Percentiles rank a stretch among this genome's conserved stretches.
Evolutionary conservation across 2,888 invertebrate species (phyloP).

Genomic region (Cheiracanthium punctorium): DNA sequence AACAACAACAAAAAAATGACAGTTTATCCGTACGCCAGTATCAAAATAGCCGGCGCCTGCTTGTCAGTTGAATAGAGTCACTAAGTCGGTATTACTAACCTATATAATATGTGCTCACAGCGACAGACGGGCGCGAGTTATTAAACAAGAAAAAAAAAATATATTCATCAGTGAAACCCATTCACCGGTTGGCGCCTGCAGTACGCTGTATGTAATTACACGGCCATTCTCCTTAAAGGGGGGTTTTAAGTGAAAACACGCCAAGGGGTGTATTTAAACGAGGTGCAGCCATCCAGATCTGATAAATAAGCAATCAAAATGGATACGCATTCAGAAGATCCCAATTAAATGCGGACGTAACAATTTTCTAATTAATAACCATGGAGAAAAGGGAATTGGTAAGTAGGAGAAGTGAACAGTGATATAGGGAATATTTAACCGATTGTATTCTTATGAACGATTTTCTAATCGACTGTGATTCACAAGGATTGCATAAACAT

Average conservation of each 20-base stretch:
- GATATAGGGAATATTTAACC: too few relatives aligned
- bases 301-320: neutral
- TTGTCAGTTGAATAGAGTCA: slow-evolving; percentile 7
- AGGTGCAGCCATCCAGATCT: neutral
- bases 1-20: neutral
- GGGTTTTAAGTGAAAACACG: neutral
- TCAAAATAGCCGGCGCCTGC: slow-evolving; percentile 9
- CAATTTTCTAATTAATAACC: too few relatives aligned
- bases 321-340: neutral
- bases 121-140: neutral
- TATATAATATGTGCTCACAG: neutral
- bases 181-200: slow-evolving; percentile 18
- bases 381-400: too few relatives aligned
- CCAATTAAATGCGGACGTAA: neutral
- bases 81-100: slow-evolving; percentile 16
- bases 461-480: too few relatives aligned
- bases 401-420: too few relatives aligned
- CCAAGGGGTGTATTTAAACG: neutral
- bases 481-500: too few relatives aligned
- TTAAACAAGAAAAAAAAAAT: neutral
- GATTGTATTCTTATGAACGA: too few relatives aligned
- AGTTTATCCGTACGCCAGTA: neutral
- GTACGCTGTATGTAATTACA: neutral
- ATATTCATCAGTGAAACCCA: neutral
- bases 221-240: slow-evolving; percentile 1